Conservation (phyloP, 2,113 vertebrate genomes). For the Trematomus loennbergii region DNA sequence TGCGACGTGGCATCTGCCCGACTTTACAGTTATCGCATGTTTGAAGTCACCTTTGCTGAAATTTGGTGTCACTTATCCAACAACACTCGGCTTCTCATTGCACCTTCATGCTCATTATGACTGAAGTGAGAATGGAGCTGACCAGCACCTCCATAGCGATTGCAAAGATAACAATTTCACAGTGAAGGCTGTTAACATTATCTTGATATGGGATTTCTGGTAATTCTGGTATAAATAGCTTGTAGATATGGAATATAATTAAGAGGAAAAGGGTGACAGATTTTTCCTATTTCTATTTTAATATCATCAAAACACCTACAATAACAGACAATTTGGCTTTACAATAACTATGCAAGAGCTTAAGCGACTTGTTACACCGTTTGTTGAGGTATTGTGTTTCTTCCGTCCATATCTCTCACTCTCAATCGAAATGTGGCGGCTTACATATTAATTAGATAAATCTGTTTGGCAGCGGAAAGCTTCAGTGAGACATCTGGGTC, state of each 20-base stretch:
- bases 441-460: slow-evolving; percentile 86
- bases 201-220: background rate
- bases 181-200: background rate
- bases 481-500: slow-evolving; percentile 45
- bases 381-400: slow-evolving; percentile 82
- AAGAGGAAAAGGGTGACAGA: background rate
- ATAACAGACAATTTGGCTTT: slow-evolving; percentile 43
- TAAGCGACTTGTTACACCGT: slow-evolving; percentile 83
- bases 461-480: slow-evolving; percentile 77
- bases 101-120: slow-evolving; percentile 30
- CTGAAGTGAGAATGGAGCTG: slow-evolving; percentile 5
- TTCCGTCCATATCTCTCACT: slow-evolving; percentile 58
- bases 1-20: slow-evolving; percentile 30
- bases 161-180: background rate
- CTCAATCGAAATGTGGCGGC: slow-evolving; percentile 31
- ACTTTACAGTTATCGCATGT: slow-evolving; percentile 14
- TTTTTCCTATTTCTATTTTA: background rate
- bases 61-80: slow-evolving; percentile 44
- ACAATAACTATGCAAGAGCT: slow-evolving; percentile 82
- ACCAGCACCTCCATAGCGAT: background rate
- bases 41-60: slow-evolving; percentile 35
- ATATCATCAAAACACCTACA: background rate
- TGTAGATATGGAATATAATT: background rate
- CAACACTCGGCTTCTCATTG: slow-evolving; percentile 27
- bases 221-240: background rate